Percentiles rank a stretch among this genome's conserved stretches.
phyloP scores from a whole-genome alignment of 2,888 invertebrate genomes.

The Spilosoma lubricipeda region DNA sequence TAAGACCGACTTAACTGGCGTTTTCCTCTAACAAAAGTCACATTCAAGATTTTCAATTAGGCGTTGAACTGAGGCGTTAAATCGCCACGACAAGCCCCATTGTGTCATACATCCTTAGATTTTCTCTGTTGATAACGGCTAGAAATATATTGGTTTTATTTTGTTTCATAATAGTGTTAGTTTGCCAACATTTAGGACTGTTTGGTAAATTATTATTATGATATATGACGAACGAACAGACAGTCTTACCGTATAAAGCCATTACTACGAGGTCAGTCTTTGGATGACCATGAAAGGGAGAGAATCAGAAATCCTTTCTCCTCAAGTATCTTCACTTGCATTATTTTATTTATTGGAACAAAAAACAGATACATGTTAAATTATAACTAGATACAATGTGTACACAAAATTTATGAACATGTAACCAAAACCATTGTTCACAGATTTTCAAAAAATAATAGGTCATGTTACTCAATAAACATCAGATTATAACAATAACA shows the following conservation, averaged over 20 bases:
- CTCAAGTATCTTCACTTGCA: background rate
- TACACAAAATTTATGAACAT: no score
- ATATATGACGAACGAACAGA: background rate
- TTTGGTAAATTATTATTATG: background rate
- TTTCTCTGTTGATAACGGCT: background rate
- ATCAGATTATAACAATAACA: no score
- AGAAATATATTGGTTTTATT: background rate
- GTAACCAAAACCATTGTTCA: no score
- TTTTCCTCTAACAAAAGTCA: constrained; percentile 15
- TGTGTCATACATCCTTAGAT: constrained; percentile 29
- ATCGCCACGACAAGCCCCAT: constrained; percentile 36
- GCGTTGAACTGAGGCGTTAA: constrained; percentile 31
- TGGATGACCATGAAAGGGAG: background rate
- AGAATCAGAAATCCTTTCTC: background rate
- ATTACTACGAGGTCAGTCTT: background rate
- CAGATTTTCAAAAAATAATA: no score
- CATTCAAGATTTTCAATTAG: constrained; percentile 42
- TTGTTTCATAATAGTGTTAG: background rate
- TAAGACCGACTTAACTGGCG: background rate
- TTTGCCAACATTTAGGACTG: background rate
- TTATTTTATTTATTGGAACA: no score
- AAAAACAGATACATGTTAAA: no score
- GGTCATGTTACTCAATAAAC: no score
- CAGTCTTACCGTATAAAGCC: background rate
- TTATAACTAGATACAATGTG: no score